A percentile compares a stretch with the other conserved stretches of the same genome.
Conservation (phyloP, 2,113 vertebrate genomes). For the Sardina pilchardus region DNA sequence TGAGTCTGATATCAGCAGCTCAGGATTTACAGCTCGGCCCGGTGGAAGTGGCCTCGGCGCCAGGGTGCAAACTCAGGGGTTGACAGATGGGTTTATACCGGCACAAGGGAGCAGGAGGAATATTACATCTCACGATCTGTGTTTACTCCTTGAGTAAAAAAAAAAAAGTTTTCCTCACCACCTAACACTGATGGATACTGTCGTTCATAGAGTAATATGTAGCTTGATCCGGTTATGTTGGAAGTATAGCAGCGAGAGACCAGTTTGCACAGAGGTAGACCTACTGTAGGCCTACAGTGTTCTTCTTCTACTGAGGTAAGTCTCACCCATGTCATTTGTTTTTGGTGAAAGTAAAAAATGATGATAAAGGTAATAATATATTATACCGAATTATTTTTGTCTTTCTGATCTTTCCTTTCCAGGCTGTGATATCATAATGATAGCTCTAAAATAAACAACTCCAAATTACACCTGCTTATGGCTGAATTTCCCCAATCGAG, state of each 20-base stretch:
- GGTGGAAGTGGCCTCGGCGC: neutral
- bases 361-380: neutral
- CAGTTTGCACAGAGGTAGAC: neutral
- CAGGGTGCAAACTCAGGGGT: slow-evolving; percentile 27
- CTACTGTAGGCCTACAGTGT: neutral
- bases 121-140: slow-evolving; percentile 25
- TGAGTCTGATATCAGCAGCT: neutral
- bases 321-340: neutral
- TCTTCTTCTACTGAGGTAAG: neutral
- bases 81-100: slow-evolving; percentile 54
- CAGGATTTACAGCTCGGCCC: neutral
- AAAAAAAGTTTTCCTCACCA: slow-evolving; percentile 17
- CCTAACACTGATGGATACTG: neutral
- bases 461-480: neutral
- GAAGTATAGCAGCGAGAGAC: neutral
- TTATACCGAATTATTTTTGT: no score
- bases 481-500: neutral
- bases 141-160: slow-evolving; percentile 39
- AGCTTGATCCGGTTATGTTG: neutral
- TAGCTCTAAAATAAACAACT: neutral
- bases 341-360: neutral
- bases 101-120: slow-evolving; percentile 38
- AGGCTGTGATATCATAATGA: neutral
- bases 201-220: neutral
- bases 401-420: neutral